Percentiles rank a stretch among this genome's conserved stretches.
These are phyloP conservation scores for Gulo gulo DNA, from an alignment of 2,113 vertebrate species.

Conservation along the genomic window DNA sequence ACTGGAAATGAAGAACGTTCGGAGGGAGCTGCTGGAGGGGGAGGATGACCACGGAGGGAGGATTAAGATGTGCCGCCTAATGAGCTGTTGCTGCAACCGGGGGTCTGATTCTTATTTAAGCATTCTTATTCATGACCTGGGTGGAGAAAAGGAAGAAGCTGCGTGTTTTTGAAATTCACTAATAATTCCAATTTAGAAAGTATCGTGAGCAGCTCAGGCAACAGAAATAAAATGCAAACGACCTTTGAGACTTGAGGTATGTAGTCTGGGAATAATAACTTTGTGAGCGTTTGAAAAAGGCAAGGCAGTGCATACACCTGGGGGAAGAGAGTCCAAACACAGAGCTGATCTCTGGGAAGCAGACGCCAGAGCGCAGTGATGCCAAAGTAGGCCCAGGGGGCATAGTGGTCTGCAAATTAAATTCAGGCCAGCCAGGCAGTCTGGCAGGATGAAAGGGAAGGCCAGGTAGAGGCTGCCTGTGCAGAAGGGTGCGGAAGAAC, in stretches of 20 bases:
- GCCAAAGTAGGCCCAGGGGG: conserved; percentile 47
- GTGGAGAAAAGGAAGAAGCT: conserved; percentile 14
- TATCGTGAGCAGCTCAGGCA: conserved; percentile 28
- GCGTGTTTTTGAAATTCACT: conserved; percentile 34
- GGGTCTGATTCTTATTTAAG: conserved; percentile 28
- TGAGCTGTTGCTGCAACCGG: neutral
- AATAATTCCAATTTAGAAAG: conserved; percentile 62
- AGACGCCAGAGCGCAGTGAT: neutral
- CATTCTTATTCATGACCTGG: conserved; percentile 21
- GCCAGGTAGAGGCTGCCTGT: conserved; percentile 32
- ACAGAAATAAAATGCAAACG: conserved; percentile 64
- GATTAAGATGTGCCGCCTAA: neutral
- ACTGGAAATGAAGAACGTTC: neutral
- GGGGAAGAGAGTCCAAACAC: conserved; percentile 45
- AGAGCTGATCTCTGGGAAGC: conserved; percentile 23
- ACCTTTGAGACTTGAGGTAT: conserved; percentile 37
- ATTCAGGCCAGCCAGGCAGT: conserved; percentile 21
- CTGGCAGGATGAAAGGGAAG: conserved; percentile 45
- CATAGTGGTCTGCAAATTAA: conserved; percentile 35
- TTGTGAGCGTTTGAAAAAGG: conserved; percentile 47
- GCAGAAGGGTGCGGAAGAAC: neutral
- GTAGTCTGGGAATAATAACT: conserved; percentile 43
- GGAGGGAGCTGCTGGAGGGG: neutral
- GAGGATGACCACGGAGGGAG: neutral
- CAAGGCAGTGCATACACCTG: conserved; percentile 6